Conservation (phyloP, 1,140 invertebrate genomes). For the Musca vetustissima region DNA sequence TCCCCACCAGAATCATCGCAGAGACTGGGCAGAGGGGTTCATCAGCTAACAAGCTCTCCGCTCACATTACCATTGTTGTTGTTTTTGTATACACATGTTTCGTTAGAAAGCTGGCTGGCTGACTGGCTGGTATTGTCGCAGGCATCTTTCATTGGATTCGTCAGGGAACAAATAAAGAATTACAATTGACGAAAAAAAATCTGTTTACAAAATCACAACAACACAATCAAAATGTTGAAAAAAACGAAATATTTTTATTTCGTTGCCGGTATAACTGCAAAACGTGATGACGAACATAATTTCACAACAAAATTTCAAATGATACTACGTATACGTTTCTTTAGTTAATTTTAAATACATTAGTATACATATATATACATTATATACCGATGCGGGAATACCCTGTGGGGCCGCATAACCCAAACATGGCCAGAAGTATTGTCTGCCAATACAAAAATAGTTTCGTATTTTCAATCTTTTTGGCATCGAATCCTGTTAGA, state of each 20-base stretch:
- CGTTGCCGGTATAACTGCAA: slow-evolving; percentile 3
- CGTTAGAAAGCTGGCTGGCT: no score
- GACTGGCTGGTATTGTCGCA: neutral
- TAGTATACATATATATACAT: no score
- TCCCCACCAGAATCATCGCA: neutral
- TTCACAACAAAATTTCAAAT: neutral
- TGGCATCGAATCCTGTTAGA: no score
- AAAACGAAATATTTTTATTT: neutral
- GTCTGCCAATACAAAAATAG: no score
- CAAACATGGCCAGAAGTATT: no score
- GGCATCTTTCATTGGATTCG: neutral
- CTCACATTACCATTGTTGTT: neutral
- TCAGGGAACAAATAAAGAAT: neutral
- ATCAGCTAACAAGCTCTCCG: no score
- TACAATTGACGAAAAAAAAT: neutral
- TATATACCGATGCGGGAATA: no score
- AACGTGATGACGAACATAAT: slow-evolving; percentile 22
- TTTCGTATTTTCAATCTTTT: no score
- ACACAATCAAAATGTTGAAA: neutral
- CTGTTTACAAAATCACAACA: neutral
- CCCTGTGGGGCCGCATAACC: no score
- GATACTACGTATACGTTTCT: neutral
- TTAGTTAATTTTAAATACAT: no score
- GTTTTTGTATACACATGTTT: no score
- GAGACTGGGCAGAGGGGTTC: no score